Base-by-base conservation (phyloP, 2,113 vertebrate genomes). In the Dunckerocampus dactyliophorus region DNA sequence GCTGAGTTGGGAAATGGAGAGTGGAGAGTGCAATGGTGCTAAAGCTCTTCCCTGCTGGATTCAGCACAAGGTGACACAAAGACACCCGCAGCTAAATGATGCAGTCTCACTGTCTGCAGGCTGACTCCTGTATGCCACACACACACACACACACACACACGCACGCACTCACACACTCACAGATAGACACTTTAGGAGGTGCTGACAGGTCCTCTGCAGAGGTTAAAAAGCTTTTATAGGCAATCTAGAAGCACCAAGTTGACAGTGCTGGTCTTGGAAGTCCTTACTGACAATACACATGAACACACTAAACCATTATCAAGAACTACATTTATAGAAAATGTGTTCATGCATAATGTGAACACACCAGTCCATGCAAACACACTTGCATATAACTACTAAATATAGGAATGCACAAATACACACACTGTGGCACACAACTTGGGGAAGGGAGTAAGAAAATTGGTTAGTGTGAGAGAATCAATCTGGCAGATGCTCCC, bases 211-310 rank as follows among this genome's bases (percentile, higher is more conserved):
- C 81, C 74, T 80, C 82, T 82, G 76, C 71, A 75, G 82, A 87
- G 84, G 87, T 87, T 86, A 85, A 87, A 56, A 86, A 77, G 81
- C 81, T 79, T 80, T 74, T 79, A 68, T 67, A 65, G 79, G 84
- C 74, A 69, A 63, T 63, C 70, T 62, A 71, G 63, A 69, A 76
- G 76, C 60, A 65, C 61, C 6, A 22, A 52, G 65, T 45, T 64
- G 51, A 51, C 65, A 61, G 37, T 52, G 63, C 49, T 28, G 50
- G 59, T 67, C 59, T 65, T 60, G 31, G 60, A 63, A 67, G 72
- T 68, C 67, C 65, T 58, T 42, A 21, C n/a, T 20, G 42, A 15
- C 56, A 12, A 60, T 24, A 49, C 53, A 47, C 9, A 20, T 39
- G 17, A 17, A 12, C n/a, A n/a, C 20, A 47, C 16, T 37, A 19